Evolutionary conservation across 2,888 invertebrate genomes (phyloP).

Genomic region (Orthosia gracilis): DNA sequence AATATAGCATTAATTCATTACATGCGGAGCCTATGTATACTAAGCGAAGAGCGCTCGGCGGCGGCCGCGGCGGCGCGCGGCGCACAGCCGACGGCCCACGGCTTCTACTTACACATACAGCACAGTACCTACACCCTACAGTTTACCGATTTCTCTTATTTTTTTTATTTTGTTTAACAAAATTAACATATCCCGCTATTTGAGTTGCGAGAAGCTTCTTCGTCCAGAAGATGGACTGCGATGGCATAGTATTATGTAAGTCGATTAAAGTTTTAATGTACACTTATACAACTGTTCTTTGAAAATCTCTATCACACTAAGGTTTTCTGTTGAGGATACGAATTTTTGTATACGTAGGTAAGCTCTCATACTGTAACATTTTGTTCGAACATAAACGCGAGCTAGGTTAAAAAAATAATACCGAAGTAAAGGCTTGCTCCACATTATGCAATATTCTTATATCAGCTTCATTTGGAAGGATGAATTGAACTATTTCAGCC

Average conservation of each 20-base stretch:
- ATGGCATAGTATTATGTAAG: not conserved
- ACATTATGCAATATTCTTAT: not conserved
- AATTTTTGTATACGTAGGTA: not conserved
- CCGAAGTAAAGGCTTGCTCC: too few species aligned
- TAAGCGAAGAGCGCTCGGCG: not conserved
- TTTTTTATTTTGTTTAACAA: too few species aligned
- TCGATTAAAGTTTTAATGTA: not conserved
- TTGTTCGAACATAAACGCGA: not conserved
- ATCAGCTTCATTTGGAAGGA: not conserved
- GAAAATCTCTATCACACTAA: not conserved
- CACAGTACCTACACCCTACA: too few species aligned
- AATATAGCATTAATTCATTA: not conserved
- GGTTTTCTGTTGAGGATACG: too few species aligned
- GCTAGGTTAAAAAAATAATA: too few species aligned
- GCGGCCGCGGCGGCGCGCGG: not conserved
- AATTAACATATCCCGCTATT: not conserved
- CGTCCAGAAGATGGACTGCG: not conserved
- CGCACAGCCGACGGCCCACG: not conserved
- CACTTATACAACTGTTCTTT: not conserved
- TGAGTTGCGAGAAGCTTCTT: not conserved
- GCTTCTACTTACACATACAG: too few species aligned
- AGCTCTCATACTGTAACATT: not conserved
- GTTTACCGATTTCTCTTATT: too few species aligned
- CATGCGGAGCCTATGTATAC: not conserved
- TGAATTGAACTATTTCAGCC: not conserved